These are phyloP conservation scores for Pandion haliaetus DNA, from an alignment of 2,113 vertebrate species.

Conservation along the genomic window DNA sequence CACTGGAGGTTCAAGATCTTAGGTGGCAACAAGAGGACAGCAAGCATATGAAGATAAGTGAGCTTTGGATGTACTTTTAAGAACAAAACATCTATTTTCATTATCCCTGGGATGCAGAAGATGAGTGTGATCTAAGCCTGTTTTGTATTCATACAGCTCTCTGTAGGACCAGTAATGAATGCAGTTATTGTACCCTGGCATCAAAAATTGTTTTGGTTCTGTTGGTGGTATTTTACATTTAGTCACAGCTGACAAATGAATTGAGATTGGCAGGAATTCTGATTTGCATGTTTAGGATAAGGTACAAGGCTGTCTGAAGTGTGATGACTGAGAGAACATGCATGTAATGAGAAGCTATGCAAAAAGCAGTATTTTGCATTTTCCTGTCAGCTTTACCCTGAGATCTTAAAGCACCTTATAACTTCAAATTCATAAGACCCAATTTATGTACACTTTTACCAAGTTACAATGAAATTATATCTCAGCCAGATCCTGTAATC, in stretches of 20 bases:
- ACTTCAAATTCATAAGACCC: neutral
- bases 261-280: neutral
- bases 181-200: neutral
- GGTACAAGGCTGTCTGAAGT: neutral
- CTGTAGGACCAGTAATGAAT: neutral
- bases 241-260: neutral
- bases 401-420: neutral
- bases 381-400: neutral
- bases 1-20: neutral
- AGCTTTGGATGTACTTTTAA: neutral
- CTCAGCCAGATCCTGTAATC: neutral
- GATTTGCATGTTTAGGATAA: neutral
- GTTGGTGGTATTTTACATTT: neutral
- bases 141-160: neutral
- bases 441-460: neutral
- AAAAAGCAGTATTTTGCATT: neutral
- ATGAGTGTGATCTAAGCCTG: neutral
- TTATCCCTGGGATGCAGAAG: neutral
- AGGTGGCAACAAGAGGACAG: neutral
- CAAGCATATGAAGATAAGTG: neutral
- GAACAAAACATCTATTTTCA: neutral
- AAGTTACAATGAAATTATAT: neutral
- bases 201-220: neutral
- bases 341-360: neutral
- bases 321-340: neutral